Percentiles rank a stretch among this genome's conserved stretches.
phyloP scores from a whole-genome alignment of 1,140 invertebrate genomes.

The Aphaenogaster floridana region DNA sequence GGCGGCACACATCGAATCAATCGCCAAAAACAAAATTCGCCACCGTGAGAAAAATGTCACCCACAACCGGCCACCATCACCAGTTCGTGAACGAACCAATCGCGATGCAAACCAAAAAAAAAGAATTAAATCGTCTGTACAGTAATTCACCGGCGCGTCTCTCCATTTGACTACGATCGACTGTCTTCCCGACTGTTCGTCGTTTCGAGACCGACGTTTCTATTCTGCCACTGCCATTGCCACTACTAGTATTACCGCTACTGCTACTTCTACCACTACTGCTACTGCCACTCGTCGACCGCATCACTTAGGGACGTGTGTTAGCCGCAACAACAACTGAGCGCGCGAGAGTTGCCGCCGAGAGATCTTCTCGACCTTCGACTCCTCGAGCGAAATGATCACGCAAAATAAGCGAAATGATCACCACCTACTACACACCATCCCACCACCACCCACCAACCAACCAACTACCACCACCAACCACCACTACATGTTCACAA shows the following conservation, averaged over 20 bases:
- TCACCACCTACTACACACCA: conserved; percentile 87
- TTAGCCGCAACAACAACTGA: conserved; percentile 84
- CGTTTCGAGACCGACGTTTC: conserved; percentile 71
- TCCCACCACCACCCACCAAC: conserved; percentile 84
- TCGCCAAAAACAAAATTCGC: conserved; percentile 21
- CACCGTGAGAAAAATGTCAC: conserved; percentile 51
- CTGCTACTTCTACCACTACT: conserved; percentile 80
- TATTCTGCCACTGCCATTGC: conserved; percentile 78
- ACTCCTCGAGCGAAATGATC: conserved; percentile 39
- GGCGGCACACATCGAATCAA: conserved; percentile 26
- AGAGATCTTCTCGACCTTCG: conserved; percentile 56
- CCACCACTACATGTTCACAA: conserved; percentile 86
- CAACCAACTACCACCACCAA: conserved; percentile 84
- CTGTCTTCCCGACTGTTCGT: conserved; percentile 52
- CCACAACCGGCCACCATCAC: conserved; percentile 15
- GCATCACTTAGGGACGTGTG: conserved; percentile 80
- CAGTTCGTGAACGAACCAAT: conserved; percentile 34
- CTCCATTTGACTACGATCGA: conserved; percentile 52
- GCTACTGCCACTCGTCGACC: conserved; percentile 83
- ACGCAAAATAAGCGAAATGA: conserved; percentile 83
- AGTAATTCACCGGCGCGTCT: conserved; percentile 58
- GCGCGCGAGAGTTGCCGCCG: conserved; percentile 67
- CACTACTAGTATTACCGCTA: conserved; percentile 80
- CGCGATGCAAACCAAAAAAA: conserved; percentile 38
- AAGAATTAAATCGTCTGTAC: conserved; percentile 16